Conservation (phyloP, 2,113 vertebrate genomes). For the Pedionomus torquatus region DNA sequence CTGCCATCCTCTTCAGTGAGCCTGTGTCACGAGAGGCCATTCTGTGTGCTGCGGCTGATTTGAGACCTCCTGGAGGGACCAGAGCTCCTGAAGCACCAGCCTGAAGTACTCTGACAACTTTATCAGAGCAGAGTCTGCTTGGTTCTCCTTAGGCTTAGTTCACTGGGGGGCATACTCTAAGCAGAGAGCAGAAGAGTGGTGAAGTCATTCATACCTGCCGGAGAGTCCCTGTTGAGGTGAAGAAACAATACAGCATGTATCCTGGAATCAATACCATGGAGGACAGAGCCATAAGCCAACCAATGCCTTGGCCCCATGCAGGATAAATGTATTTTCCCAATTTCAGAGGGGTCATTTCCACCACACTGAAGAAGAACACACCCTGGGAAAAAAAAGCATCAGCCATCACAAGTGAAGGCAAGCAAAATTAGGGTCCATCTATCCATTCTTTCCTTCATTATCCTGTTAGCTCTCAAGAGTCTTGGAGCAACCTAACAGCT, state of each 20-base stretch:
- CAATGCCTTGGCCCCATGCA: slow-evolving; percentile 86
- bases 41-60: neutral
- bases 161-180: neutral
- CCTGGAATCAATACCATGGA: slow-evolving; percentile 89
- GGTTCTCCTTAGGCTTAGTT: neutral
- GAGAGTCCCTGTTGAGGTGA: slow-evolving; percentile 78
- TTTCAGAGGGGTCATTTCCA: slow-evolving; percentile 89
- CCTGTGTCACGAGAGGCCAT: rapidly evolving
- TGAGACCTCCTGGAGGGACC: neutral
- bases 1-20: neutral
- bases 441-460: neutral
- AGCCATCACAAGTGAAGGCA: neutral
- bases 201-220: slow-evolving; percentile 67
- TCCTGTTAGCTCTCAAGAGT: neutral
- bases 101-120: neutral
- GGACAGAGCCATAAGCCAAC: slow-evolving; percentile 88
- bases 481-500: neutral
- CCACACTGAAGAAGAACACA: slow-evolving; percentile 88
- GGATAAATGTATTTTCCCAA: slow-evolving; percentile 88
- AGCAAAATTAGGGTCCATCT: neutral
- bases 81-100: neutral
- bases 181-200: neutral
- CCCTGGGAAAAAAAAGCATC: slow-evolving; percentile 62
- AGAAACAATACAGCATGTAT: slow-evolving; percentile 84
- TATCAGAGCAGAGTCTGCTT: neutral